phyloP scores from a whole-genome alignment of 2,888 invertebrate genomes.

The Sthenelais limicola region DNA sequence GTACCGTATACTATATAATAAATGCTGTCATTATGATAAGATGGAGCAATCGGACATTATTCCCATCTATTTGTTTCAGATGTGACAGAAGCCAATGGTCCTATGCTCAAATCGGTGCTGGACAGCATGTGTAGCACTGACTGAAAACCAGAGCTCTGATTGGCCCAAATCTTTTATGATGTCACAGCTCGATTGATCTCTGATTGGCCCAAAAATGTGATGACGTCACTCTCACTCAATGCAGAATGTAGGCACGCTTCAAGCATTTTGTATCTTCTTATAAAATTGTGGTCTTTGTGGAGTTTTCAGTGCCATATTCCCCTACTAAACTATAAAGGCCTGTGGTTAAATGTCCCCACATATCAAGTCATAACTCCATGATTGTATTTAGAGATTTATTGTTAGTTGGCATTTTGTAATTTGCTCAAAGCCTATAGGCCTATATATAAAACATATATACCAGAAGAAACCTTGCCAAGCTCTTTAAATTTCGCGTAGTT shows the following conservation, averaged over 20 bases:
- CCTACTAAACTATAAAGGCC: too few species aligned
- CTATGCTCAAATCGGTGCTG: constrained; percentile 39
- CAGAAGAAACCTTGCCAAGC: too few species aligned
- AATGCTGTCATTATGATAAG: too few species aligned
- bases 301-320: constrained; percentile 27
- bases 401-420: background rate
- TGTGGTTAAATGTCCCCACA: too few species aligned
- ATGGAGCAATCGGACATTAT: constrained; percentile 14
- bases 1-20: too few species aligned
- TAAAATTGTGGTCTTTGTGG: constrained; percentile 31
- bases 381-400: background rate
- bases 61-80: constrained; percentile 40
- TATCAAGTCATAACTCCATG: too few species aligned
- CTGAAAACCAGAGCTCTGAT: constrained; percentile 34
- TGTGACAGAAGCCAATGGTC: constrained; percentile 36
- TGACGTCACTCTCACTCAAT: constrained; percentile 23
- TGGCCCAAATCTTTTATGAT: constrained; percentile 28
- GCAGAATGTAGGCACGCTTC: constrained; percentile 36
- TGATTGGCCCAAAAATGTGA: constrained; percentile 33
- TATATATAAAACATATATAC: too few species aligned
- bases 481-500: too few species aligned
- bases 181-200: constrained; percentile 30
- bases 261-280: constrained; percentile 27
- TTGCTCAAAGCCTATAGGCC: too few species aligned
- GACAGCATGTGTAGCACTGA: constrained; percentile 33